Percentiles rank a stretch among this genome's conserved stretches.
Conservation (phyloP, 2,797 vertebrate genomes). For the Podarcis lilfordi region DNA sequence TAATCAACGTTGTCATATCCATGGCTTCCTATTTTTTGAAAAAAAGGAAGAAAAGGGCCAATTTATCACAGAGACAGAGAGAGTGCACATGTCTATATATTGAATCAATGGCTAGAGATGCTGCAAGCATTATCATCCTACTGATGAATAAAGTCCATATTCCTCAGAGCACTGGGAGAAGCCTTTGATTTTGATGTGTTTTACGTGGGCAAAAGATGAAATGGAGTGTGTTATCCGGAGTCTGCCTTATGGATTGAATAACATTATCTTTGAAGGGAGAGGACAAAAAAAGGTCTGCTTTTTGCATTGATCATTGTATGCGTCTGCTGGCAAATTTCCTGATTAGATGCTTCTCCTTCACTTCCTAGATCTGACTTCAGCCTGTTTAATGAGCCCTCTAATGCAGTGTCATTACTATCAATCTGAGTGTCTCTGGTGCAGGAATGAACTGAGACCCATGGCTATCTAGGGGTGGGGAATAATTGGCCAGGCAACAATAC, state of each 20-base stretch:
- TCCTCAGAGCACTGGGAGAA: neutral
- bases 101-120: neutral
- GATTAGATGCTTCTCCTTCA: neutral
- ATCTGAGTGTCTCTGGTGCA: neutral
- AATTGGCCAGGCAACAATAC: neutral
- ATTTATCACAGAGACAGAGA: neutral
- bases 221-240: neutral
- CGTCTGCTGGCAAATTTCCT: neutral
- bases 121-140: neutral
- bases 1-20: neutral
- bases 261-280: neutral
- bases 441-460: neutral
- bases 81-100: neutral
- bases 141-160: neutral
- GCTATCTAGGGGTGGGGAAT: neutral
- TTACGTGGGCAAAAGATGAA: neutral
- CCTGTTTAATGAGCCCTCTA: neutral
- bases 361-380: neutral
- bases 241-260: slow-evolving; percentile 10
- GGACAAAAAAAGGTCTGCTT: neutral
- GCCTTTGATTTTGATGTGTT: neutral
- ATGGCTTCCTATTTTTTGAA: neutral
- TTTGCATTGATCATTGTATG: neutral
- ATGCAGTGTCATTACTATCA: neutral
- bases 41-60: neutral